Conservation (phyloP, 2,797 vertebrate species). For the Labeo calbasu region DNA sequence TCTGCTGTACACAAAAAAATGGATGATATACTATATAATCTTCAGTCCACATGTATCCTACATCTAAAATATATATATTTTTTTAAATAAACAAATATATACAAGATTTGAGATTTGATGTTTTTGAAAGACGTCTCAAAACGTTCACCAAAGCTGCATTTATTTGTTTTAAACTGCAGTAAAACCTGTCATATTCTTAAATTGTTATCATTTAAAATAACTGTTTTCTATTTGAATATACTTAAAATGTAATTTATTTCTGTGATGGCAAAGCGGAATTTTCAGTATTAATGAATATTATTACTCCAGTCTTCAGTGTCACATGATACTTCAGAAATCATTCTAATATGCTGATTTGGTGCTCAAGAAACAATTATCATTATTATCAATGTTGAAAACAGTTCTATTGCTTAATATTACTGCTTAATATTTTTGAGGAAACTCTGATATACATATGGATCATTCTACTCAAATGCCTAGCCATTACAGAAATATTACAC, state of each 20-base stretch:
- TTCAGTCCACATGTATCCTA: background rate
- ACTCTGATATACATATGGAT: background rate
- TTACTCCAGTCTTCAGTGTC: background rate
- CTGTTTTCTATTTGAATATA: background rate
- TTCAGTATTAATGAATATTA: background rate
- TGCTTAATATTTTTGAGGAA: background rate
- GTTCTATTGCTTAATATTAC: background rate
- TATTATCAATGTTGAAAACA: background rate
- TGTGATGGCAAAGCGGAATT: background rate
- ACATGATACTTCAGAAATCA: background rate
- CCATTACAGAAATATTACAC: no score
- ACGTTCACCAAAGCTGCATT: background rate
- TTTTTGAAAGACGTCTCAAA: background rate
- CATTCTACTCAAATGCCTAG: no score
- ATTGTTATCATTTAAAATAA: background rate
- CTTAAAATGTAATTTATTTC: background rate
- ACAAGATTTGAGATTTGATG: background rate
- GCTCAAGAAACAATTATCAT: no score
- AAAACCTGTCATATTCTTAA: background rate
- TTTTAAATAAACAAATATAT: background rate
- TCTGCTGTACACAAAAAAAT: background rate
- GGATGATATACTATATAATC: background rate
- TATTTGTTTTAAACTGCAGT: background rate
- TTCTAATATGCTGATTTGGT: background rate
- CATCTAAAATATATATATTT: background rate